Evolutionary conservation across 1,140 invertebrate genomes (phyloP).

Genomic region (Aphelenchoides avenae): DNA sequence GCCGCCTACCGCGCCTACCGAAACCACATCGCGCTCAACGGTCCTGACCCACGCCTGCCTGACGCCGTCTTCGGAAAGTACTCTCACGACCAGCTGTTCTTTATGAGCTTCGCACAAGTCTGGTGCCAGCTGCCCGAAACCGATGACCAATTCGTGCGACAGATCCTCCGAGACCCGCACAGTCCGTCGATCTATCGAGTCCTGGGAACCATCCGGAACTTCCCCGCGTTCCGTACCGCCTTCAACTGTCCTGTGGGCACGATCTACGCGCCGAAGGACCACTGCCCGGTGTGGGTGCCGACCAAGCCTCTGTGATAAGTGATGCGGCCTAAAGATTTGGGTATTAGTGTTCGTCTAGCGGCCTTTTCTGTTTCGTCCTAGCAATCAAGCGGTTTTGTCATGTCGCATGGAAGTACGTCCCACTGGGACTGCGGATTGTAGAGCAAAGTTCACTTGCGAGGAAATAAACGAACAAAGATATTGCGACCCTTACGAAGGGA

Average conservation of each 20-base stretch:
- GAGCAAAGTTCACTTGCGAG: too few relatives aligned
- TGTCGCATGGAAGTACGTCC: too few relatives aligned
- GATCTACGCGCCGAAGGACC: conserved; percentile 43
- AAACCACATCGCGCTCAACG: conserved; percentile 36
- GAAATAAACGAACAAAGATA: too few relatives aligned
- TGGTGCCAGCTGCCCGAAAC: conserved; percentile 37
- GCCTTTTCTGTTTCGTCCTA: too few relatives aligned
- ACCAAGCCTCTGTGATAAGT: too few relatives aligned
- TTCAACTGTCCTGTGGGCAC: conserved; percentile 51
- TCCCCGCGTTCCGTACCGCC: conserved; percentile 51
- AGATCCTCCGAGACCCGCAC: conserved; percentile 43
- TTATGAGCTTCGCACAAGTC: conserved; percentile 48
- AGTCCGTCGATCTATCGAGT: conserved; percentile 23
- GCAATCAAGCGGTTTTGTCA: too few relatives aligned
- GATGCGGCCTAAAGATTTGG: too few relatives aligned
- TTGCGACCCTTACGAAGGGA: too few relatives aligned
- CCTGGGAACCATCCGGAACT: conserved; percentile 39
- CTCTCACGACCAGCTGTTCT: conserved; percentile 51
- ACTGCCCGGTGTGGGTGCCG: conserved; percentile 52
- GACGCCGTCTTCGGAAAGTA: conserved; percentile 37
- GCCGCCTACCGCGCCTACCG: conserved; percentile 48
- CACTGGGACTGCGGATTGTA: too few relatives aligned
- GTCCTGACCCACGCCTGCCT: conserved; percentile 49
- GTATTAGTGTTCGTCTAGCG: too few relatives aligned
- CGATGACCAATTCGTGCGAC: conserved; percentile 18